Base-by-base conservation (phyloP, 2,113 vertebrate genomes). In the Apus apus region DNA sequence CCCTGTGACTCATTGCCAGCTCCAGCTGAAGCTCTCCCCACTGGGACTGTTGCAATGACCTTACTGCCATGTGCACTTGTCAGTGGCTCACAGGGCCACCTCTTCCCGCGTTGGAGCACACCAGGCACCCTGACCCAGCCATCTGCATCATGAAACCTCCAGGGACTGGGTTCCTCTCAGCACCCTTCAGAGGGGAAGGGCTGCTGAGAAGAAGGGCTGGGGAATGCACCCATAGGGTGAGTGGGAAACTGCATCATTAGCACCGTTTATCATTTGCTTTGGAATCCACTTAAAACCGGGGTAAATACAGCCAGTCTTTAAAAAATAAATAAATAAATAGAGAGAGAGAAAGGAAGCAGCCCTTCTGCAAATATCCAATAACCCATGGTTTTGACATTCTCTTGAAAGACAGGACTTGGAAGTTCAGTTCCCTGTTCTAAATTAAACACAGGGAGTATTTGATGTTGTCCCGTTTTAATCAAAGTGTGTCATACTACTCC, bases 371-470 rank as follows among this genome's bases (percentile, higher is more conserved):
- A 64, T 90, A 92, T 78, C 56, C 64, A 88, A n/a, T 60, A 92
- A 86, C 18, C 51, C 5, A 3, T 84, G 68, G 53, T 30, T 95
- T 94, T 94, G 91, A 36, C 73, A 96, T 30, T 96, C 19, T 77
- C 19, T 77, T 77, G 67, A 71, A 58, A 88, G 3, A 16, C 18
- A 46, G 48, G 34, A 90, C 38, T 56, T 93, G 13, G 17, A 84
- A 91, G 86, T 78, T 80, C 72, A 83, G 43, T 34, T 87, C 34
- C 48, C 68, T 89, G 57, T 74, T 95, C 80, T 68, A 89, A 68
- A 75, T 94, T 57, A 92, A 94, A 87, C 38, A 77, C 54, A 90
- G 60, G 11, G 36, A 86, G 16, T 77, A 84, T 92, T 92, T 92
- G 80, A 88, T 77, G 46, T 87, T 32, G 36, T 95, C 92, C 87